Base-by-base conservation (phyloP, 1,140 invertebrate genomes). In the Cardiocondyla obscurior region DNA sequence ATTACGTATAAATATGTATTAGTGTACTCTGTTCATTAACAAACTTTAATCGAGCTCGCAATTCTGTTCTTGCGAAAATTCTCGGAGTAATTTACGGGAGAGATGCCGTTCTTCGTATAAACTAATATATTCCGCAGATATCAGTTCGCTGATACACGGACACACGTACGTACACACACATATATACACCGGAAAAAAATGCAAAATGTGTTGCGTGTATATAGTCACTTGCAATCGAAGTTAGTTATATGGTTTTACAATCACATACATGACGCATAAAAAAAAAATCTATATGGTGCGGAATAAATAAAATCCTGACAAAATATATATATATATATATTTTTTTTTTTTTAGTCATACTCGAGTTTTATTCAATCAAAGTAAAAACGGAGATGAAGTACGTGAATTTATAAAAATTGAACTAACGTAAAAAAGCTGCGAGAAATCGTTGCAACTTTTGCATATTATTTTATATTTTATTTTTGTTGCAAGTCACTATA, bases 11-110 rank as follows among this genome's bases (percentile, higher is more conserved):
- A 72, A 69, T 74, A 72, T 53, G 49, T 44, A 42, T n/a, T 42
- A 55, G 36, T 64, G 73, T 49, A 22, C 44, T 14, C 14, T 55
- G 36, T 67, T 53, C 22, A 46, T 64, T 76, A 74, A 62, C 55
- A 16, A 14, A 69, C 16, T 69, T 79, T 69, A 57, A 77, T 77
- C 46, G 73, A 51, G 30, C 42, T 65, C 30, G 30, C 44, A 77
- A 16, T 77, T 65, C 16, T 51, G 74, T 79, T 36, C 4, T 53
- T 39, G 33, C 33, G 62, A 30, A 67, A 77, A 39, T n/a, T 30
- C 28, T 58, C 19, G n/a, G 39, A 19, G 6, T 46, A 74, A 62
- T 30, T 30, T 39, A 55, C 30, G 44, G 7, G 46, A 7, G 30
- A 28, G 33, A 33, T 77, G 19, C n/a, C 33, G 30, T 19, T 62